Conservation (phyloP, 2,888 invertebrate species). For the Sinopyrophorus schimmeli region DNA sequence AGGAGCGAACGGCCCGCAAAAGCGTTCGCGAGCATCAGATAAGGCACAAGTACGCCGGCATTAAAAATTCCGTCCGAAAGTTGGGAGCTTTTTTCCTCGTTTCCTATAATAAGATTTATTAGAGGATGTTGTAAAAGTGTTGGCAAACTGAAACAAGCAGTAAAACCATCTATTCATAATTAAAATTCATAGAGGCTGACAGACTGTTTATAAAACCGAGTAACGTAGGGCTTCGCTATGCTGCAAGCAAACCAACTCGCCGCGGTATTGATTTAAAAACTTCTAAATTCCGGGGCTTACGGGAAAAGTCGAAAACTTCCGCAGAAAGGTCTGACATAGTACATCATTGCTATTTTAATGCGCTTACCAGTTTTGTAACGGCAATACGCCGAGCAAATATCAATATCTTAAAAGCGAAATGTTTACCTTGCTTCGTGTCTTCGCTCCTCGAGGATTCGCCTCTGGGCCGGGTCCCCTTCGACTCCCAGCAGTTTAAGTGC, state of each 20-base stretch:
- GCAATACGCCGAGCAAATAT: conserved; percentile 19
- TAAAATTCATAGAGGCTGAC: conserved; percentile 43
- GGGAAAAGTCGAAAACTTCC: conserved; percentile 39
- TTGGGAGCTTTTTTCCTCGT: conserved; percentile 7
- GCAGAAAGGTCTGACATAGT: conserved; percentile 41
- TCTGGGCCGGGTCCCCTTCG: too few relatives aligned
- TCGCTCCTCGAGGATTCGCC: conserved; percentile 11
- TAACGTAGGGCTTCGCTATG: conserved; percentile 34
- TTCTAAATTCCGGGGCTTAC: conserved; percentile 44
- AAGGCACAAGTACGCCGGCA: neutral
- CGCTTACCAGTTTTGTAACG: conserved; percentile 29
- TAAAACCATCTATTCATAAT: conserved; percentile 39
- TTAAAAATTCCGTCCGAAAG: conserved; percentile 19
- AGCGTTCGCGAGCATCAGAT: too few relatives aligned
- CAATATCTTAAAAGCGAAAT: conserved; percentile 20
- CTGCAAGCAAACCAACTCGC: conserved; percentile 29
- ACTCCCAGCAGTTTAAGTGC: too few relatives aligned
- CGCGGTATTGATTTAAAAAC: conserved; percentile 45
- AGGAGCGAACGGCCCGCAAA: too few relatives aligned
- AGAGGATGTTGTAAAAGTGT: conserved; percentile 24
- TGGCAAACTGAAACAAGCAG: conserved; percentile 31
- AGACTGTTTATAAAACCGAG: conserved; percentile 41
- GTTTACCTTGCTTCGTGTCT: conserved; percentile 11
- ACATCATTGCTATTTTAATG: conserved; percentile 39
- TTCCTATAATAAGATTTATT: conserved; percentile 29